Conservation (phyloP, 1,140 invertebrate genomes). For the Lerema accius region DNA sequence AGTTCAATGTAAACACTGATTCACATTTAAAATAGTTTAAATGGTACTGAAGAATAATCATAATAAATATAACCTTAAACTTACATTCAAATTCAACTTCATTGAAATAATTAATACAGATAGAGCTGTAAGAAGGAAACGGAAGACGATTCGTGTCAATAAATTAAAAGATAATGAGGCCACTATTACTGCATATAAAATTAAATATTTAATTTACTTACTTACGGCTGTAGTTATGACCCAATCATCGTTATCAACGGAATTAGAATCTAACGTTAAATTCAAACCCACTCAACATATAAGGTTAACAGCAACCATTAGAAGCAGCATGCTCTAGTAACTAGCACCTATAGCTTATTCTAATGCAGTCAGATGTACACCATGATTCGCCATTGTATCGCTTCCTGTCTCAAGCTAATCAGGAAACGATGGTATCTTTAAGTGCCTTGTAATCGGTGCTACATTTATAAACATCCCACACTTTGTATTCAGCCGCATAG, state of each 20-base stretch:
- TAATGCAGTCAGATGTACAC: conserved; percentile 25
- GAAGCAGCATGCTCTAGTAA: conserved; percentile 22
- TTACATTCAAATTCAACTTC: no score
- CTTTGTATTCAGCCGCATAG: conserved; percentile 27
- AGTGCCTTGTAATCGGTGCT: conserved; percentile 28
- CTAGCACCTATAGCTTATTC: conserved; percentile 19
- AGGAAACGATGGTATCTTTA: conserved; percentile 31
- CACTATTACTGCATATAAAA: background rate
- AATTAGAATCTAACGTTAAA: background rate
- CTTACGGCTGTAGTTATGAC: background rate
- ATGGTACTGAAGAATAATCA: no score
- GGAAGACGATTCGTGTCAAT: background rate
- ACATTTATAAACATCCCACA: conserved; percentile 32
- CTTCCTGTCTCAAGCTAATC: conserved; percentile 32
- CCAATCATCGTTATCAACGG: background rate
- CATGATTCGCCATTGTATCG: conserved; percentile 31
- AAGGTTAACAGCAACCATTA: background rate
- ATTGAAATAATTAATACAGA: no score
- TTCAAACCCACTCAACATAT: background rate
- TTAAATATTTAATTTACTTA: background rate
- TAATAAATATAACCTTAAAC: no score
- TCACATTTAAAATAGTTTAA: no score
- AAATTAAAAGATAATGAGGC: background rate
- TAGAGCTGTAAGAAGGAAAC: background rate
- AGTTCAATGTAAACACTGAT: no score